Conservation (phyloP, 2,113 vertebrate genomes). For the Myotis davidii region DNA sequence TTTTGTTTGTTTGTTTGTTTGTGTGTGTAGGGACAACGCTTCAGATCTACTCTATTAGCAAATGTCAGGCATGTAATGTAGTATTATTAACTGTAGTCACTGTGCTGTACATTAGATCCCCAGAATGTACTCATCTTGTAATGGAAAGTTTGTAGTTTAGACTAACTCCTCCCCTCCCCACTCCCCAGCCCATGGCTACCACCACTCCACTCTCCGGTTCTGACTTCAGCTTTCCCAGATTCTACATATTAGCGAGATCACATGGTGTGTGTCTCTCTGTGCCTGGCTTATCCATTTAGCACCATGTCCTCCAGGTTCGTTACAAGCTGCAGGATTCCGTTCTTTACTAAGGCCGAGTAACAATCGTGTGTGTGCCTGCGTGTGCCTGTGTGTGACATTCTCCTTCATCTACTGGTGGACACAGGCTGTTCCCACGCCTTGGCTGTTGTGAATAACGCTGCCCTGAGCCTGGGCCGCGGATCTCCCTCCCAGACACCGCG, state of each 20-base stretch:
- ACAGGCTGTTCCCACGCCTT: background rate
- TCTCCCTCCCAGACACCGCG: background rate
- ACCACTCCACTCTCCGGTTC: background rate
- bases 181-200: background rate
- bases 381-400: too few species aligned
- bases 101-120: background rate
- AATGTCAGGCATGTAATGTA: too few species aligned
- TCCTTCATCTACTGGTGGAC: background rate
- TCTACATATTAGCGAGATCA: background rate
- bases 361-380: too few species aligned
- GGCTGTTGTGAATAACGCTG: background rate
- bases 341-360: background rate
- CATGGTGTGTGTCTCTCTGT: background rate
- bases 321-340: background rate
- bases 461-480: rapidly evolving
- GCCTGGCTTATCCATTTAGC: background rate
- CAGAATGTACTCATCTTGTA: background rate
- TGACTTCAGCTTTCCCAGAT: background rate
- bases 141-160: background rate
- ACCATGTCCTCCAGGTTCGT: background rate
- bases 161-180: background rate
- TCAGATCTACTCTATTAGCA: too few species aligned
- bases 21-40: too few species aligned
- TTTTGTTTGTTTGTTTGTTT: too few species aligned
- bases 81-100: background rate